Percentiles rank a stretch among this genome's conserved stretches.
These are phyloP conservation scores for Sarcophaga bullata DNA, from an alignment of 1,140 invertebrate genomes.

Conservation along the genomic window DNA sequence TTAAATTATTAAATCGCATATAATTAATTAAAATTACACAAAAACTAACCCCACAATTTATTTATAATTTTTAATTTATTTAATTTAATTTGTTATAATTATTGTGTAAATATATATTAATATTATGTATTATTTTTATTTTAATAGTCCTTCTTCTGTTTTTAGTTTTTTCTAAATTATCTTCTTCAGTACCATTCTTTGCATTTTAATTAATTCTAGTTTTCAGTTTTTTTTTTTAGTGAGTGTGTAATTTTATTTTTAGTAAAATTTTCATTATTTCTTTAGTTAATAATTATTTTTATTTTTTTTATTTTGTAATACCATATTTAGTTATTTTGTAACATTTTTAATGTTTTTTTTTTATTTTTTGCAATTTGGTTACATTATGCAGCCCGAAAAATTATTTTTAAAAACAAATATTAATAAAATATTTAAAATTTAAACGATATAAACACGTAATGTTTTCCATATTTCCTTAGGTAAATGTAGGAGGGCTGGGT, in stretches of 20 bases:
- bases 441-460: no score
- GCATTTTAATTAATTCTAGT: no score
- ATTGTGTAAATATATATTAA: neutral
- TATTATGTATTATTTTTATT: no score
- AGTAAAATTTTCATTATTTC: conserved; percentile 11
- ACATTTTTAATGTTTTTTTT: conserved; percentile 19
- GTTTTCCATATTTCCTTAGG: no score
- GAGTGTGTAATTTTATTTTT: neutral
- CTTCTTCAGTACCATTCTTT: no score
- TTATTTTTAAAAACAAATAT: conserved; percentile 30
- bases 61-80: neutral
- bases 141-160: no score
- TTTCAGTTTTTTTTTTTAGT: no score
- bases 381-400: conserved; percentile 29
- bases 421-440: neutral
- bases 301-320: conserved; percentile 24
- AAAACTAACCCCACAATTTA: neutral
- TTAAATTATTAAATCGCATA: no score
- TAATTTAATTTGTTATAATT: neutral
- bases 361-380: conserved; percentile 36
- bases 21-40: no score
- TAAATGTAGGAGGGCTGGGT: no score
- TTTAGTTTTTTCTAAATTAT: no score
- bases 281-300: conserved; percentile 24
- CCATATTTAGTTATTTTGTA: conserved; percentile 28